Conservation (phyloP, 2,888 invertebrate genomes). For the Augiades crinisus region DNA sequence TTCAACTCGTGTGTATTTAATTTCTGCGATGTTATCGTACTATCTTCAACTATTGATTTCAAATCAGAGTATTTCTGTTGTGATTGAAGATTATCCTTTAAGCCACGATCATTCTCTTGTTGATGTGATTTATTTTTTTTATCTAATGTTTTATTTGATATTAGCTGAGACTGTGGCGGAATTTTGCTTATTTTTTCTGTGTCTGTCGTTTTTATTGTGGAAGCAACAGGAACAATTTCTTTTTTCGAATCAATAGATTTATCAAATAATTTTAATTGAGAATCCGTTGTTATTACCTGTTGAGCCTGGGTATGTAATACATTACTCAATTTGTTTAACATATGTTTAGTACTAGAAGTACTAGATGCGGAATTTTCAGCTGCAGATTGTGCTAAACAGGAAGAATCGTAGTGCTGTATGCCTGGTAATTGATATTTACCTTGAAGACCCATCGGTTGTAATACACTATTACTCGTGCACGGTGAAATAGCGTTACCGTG, state of each 20-base stretch:
- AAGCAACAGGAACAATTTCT: neutral
- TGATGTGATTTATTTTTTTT: neutral
- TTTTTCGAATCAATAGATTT: neutral
- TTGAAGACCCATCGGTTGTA: neutral
- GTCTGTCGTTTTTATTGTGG: neutral
- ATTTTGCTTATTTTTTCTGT: neutral
- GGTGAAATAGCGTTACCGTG: constrained; percentile 7
- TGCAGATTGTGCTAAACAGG: neutral
- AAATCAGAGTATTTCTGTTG: neutral
- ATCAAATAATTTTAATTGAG: neutral
- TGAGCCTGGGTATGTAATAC: neutral
- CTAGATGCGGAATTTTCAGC: neutral
- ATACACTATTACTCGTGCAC: constrained; percentile 19
- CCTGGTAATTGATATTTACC: neutral
- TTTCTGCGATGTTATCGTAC: neutral
- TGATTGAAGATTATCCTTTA: neutral
- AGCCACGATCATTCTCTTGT: neutral
- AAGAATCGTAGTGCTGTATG: neutral
- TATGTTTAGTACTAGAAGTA: constrained; percentile 4
- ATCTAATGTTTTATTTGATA: neutral
- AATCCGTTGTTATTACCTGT: neutral
- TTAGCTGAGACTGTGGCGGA: neutral
- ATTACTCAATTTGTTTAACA: neutral
- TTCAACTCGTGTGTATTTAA: constrained; percentile 3
- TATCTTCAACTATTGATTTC: neutral